Evolutionary conservation across 1,140 invertebrate genomes (phyloP), one percentile per base, ranked within the genome.

Genomic region (Drosophila pachea): DNA sequence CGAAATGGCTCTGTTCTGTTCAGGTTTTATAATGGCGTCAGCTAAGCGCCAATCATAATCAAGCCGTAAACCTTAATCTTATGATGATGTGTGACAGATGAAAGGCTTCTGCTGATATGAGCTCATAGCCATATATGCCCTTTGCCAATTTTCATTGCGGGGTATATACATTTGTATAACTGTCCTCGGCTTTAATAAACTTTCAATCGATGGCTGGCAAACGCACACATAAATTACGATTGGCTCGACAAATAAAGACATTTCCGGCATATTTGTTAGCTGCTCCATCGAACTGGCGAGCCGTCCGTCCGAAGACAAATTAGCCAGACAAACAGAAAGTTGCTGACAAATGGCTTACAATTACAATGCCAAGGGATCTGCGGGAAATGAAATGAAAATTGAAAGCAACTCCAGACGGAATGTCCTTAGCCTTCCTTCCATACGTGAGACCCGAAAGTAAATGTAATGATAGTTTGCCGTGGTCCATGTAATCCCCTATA

Each of bases 271-370:
- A 52, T 71, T 68, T 61, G 14, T 16, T 59, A 61, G 65, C 60
- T 68, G 52, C 31, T 14, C 33, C 9, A 22, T 22, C 22, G 22
- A 22, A 3, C 22, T 22, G 22, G 22, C 22, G 22, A 43, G 8
- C 43, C 14, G 5, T 11, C 22, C 7, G 11, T 42, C 8, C 35
- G 31, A n/a, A 38, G 47, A 60, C 52, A 73, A 78, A 78, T 83
- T 76, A 76, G 71, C 79, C 64, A 78, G 50, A 74, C 54, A 65
- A 66, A 70, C 58, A 66, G 42, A 73, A 73, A 72, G 58, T 84
- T 79, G 79, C 79, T 84, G 79, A 84, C 81, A 84, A 84, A 84
- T 77, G 81, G 79, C 74, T 86, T 76, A 86, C 76, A 76, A 86
- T 84, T 84, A 74, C 76, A 86, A 70, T 33, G 70, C 81, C 77